phyloP scores from a whole-genome alignment of 2,113 vertebrate species.

The Nyctereutes procyonoides region DNA sequence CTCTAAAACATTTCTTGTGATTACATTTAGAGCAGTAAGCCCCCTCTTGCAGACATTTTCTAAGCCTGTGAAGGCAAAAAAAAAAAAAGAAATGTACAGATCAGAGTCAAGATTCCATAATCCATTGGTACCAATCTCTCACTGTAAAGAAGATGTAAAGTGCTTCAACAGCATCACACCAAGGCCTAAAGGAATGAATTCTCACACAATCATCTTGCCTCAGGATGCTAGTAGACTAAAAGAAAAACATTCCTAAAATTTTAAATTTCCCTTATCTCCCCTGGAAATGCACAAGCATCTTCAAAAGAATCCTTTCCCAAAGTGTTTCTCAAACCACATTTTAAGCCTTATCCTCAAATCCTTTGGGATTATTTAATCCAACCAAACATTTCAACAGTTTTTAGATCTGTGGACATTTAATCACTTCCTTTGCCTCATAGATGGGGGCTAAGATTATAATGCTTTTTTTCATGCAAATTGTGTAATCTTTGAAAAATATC shows the following conservation, averaged over 20 bases:
- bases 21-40: not conserved
- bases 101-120: not conserved
- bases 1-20: not conserved
- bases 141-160: not conserved
- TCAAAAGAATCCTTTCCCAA: not conserved
- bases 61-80: not conserved
- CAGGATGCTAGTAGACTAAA: not conserved
- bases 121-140: not conserved
- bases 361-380: slow-evolving; percentile 14
- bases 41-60: slow-evolving; percentile 11
- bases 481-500: not conserved
- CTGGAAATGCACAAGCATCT: not conserved
- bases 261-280: not conserved
- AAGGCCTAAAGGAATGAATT: not conserved
- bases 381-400: slow-evolving; percentile 1
- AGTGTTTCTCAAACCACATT: slow-evolving; percentile 34
- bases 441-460: slow-evolving; percentile 13
- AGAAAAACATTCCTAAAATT: not conserved
- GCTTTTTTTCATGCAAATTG: not conserved
- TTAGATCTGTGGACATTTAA: slow-evolving; percentile 8
- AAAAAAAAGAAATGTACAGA: not conserved
- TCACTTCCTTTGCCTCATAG: not conserved
- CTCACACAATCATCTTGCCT: not conserved
- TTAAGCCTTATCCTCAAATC: slow-evolving; percentile 21
- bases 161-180: not conserved